Percentiles rank a stretch among this genome's conserved stretches.
These are phyloP conservation scores for Neoaliturus tenellus DNA, from an alignment of 2,888 invertebrate species.

Conservation along the genomic window DNA sequence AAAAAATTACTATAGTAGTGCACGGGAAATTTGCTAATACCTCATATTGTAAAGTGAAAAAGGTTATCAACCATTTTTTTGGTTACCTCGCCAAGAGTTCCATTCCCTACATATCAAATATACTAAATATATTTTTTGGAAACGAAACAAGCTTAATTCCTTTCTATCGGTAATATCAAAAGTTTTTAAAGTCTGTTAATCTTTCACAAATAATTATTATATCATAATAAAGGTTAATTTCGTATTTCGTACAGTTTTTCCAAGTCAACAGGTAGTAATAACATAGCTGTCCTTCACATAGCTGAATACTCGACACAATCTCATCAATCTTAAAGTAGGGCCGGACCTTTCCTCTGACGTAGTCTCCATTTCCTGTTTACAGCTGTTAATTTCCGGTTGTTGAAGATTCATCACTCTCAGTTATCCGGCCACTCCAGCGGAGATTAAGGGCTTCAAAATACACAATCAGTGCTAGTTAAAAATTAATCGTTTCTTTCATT, in stretches of 20 bases:
- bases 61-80: too few relatives aligned
- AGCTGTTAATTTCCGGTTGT: constrained; percentile 31
- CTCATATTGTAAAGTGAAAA: too few relatives aligned
- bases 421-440: background rate
- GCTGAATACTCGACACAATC: background rate
- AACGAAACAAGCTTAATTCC: too few relatives aligned
- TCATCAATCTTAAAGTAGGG: constrained; percentile 19
- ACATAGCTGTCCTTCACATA: background rate
- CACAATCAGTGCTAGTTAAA: too few relatives aligned
- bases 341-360: constrained; percentile 17
- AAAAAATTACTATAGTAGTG: too few relatives aligned
- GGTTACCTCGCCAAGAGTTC: too few relatives aligned
- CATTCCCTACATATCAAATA: too few relatives aligned
- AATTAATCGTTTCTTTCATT: too few relatives aligned
- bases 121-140: too few relatives aligned
- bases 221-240: background rate
- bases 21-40: too few relatives aligned
- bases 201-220: background rate
- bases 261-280: background rate
- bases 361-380: constrained; percentile 26
- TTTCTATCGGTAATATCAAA: too few relatives aligned
- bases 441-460: too few relatives aligned
- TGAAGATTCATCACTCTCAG: constrained; percentile 22
- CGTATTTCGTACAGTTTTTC: background rate
- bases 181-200: background rate